phyloP scores from a whole-genome alignment of 64 coral and sea anemone genomes.

The Actinia equina region DNA sequence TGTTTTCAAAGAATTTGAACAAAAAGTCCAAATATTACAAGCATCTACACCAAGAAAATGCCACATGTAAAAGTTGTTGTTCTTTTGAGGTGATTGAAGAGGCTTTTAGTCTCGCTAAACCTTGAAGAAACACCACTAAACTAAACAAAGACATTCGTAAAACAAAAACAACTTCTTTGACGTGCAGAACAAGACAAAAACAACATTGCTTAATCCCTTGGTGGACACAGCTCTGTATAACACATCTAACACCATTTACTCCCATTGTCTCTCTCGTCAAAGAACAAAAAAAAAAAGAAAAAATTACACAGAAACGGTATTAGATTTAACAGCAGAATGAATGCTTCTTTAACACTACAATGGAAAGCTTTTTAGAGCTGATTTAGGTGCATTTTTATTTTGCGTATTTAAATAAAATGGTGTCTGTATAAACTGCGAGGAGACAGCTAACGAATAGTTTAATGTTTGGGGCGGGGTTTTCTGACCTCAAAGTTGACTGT shows the following conservation, averaged over 20 bases:
- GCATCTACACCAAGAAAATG: background rate
- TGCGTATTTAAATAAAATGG: background rate
- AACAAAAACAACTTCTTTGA: constrained; percentile 19
- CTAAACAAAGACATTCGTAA: constrained; percentile 11
- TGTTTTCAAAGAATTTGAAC: background rate
- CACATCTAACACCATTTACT: background rate
- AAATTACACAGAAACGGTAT: background rate
- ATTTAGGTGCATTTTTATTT: background rate
- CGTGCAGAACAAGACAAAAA: constrained; percentile 19
- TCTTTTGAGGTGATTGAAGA: background rate
- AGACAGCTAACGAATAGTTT: background rate
- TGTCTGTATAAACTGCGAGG: background rate
- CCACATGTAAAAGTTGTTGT: background rate
- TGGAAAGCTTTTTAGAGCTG: background rate
- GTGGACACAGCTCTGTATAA: background rate
- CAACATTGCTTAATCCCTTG: constrained; percentile 21
- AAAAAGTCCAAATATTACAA: background rate
- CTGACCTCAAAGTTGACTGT: constrained; percentile 13
- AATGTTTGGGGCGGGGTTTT: constrained; percentile 25
- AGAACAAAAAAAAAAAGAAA: background rate
- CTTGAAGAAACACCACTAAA: constrained; percentile 11
- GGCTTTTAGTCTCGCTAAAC: constrained; percentile 16
- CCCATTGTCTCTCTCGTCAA: background rate
- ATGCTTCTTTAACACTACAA: background rate
- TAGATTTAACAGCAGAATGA: background rate